Evolutionary conservation across 2,113 vertebrate genomes (phyloP).

Genomic region (Plecotus auritus): DNA sequence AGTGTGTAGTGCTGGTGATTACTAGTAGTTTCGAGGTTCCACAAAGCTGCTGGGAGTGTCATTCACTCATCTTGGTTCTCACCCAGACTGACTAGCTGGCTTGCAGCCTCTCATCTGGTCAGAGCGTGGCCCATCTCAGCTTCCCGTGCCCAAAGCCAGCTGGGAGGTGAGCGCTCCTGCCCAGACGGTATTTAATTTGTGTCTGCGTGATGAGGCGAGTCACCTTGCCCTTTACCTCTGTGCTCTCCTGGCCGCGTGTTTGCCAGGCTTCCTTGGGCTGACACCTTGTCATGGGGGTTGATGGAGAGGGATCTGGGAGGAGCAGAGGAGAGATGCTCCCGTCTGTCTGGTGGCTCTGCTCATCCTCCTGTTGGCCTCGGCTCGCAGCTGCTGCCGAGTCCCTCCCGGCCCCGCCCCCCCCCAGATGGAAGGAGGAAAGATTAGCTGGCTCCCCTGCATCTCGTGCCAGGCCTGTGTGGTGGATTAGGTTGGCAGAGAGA

Average conservation of each 20-base stretch:
- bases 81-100: background rate
- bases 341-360: background rate
- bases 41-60: background rate
- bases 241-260: background rate
- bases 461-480: constrained; percentile 47
- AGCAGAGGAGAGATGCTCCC: background rate
- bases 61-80: background rate
- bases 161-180: constrained; percentile 15
- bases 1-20: background rate
- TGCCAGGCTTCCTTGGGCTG: background rate
- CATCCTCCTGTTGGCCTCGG: background rate
- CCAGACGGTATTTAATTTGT: constrained; percentile 66
- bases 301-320: background rate
- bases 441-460: constrained; percentile 58
- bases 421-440: constrained; percentile 55
- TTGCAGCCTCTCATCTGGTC: constrained; percentile 42
- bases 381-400: constrained; percentile 33
- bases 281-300: constrained; percentile 14
- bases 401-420: background rate
- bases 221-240: constrained; percentile 52
- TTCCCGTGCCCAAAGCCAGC: constrained; percentile 34
- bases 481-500: constrained; percentile 71
- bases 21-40: background rate
- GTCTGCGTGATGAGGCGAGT: constrained; percentile 63
- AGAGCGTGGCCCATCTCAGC: background rate